These are phyloP conservation scores for Melanotus villosus DNA, from an alignment of 2,888 invertebrate genomes.

Conservation along the genomic window DNA sequence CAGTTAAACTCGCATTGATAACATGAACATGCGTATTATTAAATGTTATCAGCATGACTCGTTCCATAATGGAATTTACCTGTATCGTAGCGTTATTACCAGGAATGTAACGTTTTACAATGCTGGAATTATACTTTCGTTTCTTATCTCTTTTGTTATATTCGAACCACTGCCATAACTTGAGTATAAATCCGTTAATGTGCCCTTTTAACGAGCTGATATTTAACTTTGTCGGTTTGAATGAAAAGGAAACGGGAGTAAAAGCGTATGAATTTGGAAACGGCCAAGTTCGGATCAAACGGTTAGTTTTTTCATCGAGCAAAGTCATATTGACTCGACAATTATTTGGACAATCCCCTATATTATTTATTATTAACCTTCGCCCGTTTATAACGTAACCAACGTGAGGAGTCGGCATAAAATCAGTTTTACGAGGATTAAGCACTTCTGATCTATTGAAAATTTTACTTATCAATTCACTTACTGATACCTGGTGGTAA, in stretches of 20 bases:
- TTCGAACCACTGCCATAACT: constrained; percentile 86
- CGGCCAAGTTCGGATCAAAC: constrained; percentile 68
- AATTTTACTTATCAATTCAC: constrained; percentile 47
- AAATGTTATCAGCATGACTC: constrained; percentile 84
- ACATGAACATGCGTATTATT: constrained; percentile 81
- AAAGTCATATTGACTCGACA: constrained; percentile 76
- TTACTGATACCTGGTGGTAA: constrained; percentile 48
- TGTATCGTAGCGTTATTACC: constrained; percentile 35
- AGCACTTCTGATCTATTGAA: constrained; percentile 48
- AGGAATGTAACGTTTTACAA: constrained; percentile 32
- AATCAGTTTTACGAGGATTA: constrained; percentile 49
- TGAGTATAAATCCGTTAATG: constrained; percentile 83
- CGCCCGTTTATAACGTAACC: constrained; percentile 75
- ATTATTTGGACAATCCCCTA: constrained; percentile 79
- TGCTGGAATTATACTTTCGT: constrained; percentile 18
- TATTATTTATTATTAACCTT: constrained; percentile 79
- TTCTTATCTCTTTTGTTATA: constrained; percentile 29
- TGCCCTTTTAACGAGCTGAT: constrained; percentile 68
- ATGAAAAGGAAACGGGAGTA: constrained; percentile 79
- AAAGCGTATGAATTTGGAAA: constrained; percentile 80
- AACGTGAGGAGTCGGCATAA: constrained; percentile 69
- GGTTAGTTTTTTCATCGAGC: constrained; percentile 71
- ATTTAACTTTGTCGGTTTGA: constrained; percentile 67
- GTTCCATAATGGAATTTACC: constrained; percentile 68
- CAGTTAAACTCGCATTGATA: constrained; percentile 85